Evolutionary conservation across 2,113 vertebrate species (phyloP).

Genomic region (Melanostigma gelatinosum): DNA sequence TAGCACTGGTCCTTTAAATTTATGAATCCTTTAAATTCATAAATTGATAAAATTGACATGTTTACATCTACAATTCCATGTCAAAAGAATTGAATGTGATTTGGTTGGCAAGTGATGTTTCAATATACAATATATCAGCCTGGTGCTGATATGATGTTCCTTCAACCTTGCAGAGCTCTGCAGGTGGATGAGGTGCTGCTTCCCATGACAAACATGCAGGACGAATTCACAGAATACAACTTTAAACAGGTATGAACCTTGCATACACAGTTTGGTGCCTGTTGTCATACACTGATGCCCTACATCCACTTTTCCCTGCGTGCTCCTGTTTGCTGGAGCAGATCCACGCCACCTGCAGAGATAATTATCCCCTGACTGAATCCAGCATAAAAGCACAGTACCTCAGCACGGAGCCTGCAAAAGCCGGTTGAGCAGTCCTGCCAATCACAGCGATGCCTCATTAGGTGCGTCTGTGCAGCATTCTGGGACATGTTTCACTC

Average conservation of each 20-base stretch:
- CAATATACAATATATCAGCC: not conserved
- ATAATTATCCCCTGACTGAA: conserved; percentile 44
- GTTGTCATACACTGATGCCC: conserved; percentile 22
- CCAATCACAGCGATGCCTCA: conserved; percentile 49
- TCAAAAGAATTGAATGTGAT: not conserved
- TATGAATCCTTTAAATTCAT: no score
- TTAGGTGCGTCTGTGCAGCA: conserved; percentile 34
- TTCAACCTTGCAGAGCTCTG: not conserved
- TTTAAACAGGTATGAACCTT: not conserved
- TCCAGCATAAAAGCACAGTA: conserved; percentile 33
- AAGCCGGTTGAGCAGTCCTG: conserved; percentile 28
- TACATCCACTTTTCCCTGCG: conserved; percentile 5
- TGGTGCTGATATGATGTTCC: not conserved
- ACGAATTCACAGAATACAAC: not conserved
- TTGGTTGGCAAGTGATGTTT: not conserved
- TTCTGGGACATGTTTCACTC: not conserved
- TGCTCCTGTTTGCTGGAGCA: conserved; percentile 27
- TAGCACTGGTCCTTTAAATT: no score
- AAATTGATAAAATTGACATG: not conserved
- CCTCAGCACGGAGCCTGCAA: not conserved
- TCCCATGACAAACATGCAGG: not conserved
- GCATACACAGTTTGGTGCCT: not conserved
- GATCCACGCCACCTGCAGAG: conserved; percentile 38
- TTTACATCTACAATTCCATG: not conserved
- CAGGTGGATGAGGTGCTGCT: not conserved